Percentiles rank a stretch among this genome's conserved stretches.
These are phyloP conservation scores for Hemicentrotus pulcherrimus DNA, from an alignment of 35 echinoderm and acorn worm genomes.

Conservation along the genomic window DNA sequence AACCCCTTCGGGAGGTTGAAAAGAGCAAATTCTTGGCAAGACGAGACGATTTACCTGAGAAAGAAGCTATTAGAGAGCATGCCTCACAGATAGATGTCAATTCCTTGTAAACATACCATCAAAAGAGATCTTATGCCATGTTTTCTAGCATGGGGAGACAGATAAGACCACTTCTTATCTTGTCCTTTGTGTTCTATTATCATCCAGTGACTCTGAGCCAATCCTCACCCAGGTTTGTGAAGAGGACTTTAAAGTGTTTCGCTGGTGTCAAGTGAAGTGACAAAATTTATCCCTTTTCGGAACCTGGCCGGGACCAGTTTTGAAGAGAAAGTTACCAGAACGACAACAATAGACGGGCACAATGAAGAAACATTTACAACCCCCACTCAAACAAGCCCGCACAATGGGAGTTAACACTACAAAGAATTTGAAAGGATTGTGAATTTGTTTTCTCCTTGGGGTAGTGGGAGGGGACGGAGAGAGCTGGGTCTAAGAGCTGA, in stretches of 20 bases:
- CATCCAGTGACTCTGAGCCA: not conserved
- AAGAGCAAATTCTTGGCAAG: conserved; percentile 17
- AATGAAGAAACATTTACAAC: not conserved
- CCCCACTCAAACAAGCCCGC: not conserved
- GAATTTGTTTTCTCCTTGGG: not conserved
- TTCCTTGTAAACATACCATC: conserved; percentile 11
- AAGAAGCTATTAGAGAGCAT: not conserved
- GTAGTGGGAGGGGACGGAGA: not conserved
- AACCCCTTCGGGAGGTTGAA: not conserved
- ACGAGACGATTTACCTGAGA: not conserved
- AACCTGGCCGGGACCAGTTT: not conserved
- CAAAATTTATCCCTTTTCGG: not conserved
- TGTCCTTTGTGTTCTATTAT: not conserved
- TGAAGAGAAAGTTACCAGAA: not conserved
- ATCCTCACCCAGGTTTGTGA: not conserved
- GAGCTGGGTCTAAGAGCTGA: not conserved
- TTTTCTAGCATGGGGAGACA: not conserved
- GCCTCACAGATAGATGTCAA: conserved; percentile 9
- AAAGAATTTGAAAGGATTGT: not conserved
- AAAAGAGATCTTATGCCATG: not conserved
- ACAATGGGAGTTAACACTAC: not conserved
- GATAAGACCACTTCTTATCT: not conserved
- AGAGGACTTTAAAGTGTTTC: not conserved
- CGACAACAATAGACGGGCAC: not conserved
- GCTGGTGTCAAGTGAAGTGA: conserved; percentile 9